Evolutionary conservation across 2,797 vertebrate genomes (phyloP), one percentile per base, ranked within the genome.

Genomic region (Rhyacichthys aspro): DNA sequence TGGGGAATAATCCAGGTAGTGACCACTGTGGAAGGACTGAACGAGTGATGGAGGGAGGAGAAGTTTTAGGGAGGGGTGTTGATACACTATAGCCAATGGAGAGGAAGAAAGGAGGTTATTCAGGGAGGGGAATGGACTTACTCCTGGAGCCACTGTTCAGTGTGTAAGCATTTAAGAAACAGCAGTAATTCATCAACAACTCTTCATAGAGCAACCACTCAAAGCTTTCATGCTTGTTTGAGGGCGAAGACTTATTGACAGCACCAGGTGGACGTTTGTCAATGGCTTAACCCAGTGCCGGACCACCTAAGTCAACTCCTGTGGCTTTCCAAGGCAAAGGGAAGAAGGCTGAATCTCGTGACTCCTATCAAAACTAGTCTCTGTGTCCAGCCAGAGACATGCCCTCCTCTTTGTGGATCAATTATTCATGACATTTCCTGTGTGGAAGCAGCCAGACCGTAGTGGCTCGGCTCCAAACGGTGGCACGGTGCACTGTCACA

Each of bases 61-160:
- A 90, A 49, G 63, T 79, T 78, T 73, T 56, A 55, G 67, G 73
- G 74, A 76, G 72, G 87, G 86, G 86, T 77, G 89, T 90, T 81
- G 73, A 86, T 77, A 59, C 37, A 73, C 54, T 42, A 48, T 68
- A 90, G 86, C 91, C 91, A 93, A 91, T 91, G 84, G 80, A 77
- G 78, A 77, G 62, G 17, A 76, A 80, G 86, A 82, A 80, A 83
- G 83, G 52, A 72, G 73, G 75, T 81, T 84, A 28, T 88, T 86
- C 80, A 80, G 67, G 73, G 85, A 81, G 79, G 80, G 83, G 83
- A 71, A 84, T 76, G 73, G 70, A 59, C 58, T 79, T 63, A 60
- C 68, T 81, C 53, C 73, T 77, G 55, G 67, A 77, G 72, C 70
- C 56, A 69, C 72, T 19, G 69, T 44, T 68, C 66, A 64, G 59